Base-by-base conservation (phyloP, 2,888 invertebrate genomes). In the Drosophila peninsularis region DNA sequence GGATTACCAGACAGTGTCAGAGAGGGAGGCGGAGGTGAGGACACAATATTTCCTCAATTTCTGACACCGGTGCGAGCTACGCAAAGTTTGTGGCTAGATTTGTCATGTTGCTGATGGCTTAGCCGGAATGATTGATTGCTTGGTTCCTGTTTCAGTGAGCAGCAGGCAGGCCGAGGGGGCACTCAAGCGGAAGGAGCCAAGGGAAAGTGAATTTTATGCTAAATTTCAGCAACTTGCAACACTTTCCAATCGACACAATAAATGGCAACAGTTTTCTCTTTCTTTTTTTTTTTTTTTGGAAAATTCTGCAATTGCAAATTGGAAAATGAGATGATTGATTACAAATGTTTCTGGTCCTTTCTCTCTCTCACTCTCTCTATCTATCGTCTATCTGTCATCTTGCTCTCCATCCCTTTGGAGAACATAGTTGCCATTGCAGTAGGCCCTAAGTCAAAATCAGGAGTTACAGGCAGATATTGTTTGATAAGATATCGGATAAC, bases 91-190 rank as follows among this genome's bases (percentile, higher is more conserved):
- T 81, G 78, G 70, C 84, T 81, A 77, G 71, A 76, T 86, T 86
- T 86, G 85, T 86, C 88, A 82, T 86, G 74, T 81, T 85, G 66
- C 80, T 75, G 88, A 80, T 75, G 86, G 78, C 36, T 81, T 75
- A 63, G 62, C 67, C 73, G 72, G 78, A 79, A 78, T 86, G 86
- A 86, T 86, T 86, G 89, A 86, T 86, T 82, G 70, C 86, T 74
- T 78, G 70, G 85, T 89, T 87, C 87, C 89, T 84, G 85, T 71
- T 77, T 50, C 56, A 30, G 47, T 54, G 68, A 69, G 50, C 39
- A 49, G 7, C 42, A 36, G 42, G 6, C 27, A 13, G 45, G n/a
- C 27, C 32, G 14, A 1, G 52, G 13, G 27, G 41, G 34, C 57
- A 47, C 49, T 17, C 30, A 56, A 49, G 3, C 10, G 45, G 30